Evolutionary conservation across 2,113 vertebrate species (phyloP), one percentile per base, ranked within the genome.

Genomic region (Hippocampus mohnikei): DNA sequence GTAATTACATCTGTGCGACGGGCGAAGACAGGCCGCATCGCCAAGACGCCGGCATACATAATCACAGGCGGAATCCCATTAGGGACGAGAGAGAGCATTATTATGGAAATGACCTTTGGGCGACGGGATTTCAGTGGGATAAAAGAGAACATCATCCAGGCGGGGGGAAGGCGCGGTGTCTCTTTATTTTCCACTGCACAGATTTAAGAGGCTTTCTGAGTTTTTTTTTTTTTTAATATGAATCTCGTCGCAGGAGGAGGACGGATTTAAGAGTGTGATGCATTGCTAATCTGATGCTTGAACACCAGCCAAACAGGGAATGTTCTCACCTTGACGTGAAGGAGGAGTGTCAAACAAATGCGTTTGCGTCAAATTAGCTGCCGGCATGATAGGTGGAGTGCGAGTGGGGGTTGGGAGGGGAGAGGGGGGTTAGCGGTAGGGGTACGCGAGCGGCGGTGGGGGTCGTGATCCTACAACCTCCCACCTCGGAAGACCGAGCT

Each of bases 31-130:
- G 83, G 42, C 71, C 82, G 78, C 87, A 88, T 87, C 74, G 85
- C 86, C 83, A 84, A 84, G 87, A 81, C 33, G 72, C 74, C 74
- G 67, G 79, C 84, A 86, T 84, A 87, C 83, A 87, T 88, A 87
- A 90, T 89, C 86, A 87, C 87, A 87, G 83, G 76, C 85, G 63
- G 84, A 89, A 89, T 87, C 89, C 87, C 88, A 88, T 90, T 88
- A 85, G 86, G 82, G 85, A 84, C 74, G 85, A 74, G 69, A 70
- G 76, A 87, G 77, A 48, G 78, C 77, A 89, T 90, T 91, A 87
- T 91, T 90, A 92, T 90, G 89, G 83, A 91, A 91, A 91, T 91
- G 84, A 91, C 88, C 88, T 90, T 79, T 88, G 84, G 85, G 81
- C 87, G 87, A 81, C 85, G 71, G 78, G 87, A 85, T 83, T 72